These are phyloP conservation scores for Conomelus anceps DNA, from an alignment of 2,888 invertebrate species.

Conservation along the genomic window DNA sequence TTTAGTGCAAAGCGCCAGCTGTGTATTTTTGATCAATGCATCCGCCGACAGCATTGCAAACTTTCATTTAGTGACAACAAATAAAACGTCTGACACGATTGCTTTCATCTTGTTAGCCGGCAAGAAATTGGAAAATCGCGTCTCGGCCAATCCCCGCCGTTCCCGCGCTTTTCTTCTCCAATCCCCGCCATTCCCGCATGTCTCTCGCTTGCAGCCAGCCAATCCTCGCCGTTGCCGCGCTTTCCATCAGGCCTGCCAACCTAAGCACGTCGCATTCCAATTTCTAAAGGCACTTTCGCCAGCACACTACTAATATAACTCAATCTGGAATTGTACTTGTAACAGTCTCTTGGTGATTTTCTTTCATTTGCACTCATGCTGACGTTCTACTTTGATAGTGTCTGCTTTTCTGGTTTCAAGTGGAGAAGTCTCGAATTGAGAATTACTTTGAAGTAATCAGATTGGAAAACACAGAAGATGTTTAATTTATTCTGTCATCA, in stretches of 20 bases:
- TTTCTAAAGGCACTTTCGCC: not conserved
- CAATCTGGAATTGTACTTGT: not conserved
- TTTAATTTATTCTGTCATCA: too few species aligned
- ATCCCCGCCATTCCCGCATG: not conserved
- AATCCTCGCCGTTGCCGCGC: too few species aligned
- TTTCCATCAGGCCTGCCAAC: not conserved
- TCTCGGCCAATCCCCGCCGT: not conserved
- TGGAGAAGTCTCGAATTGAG: too few species aligned
- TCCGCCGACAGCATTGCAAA: too few species aligned
- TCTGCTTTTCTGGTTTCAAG: too few species aligned
- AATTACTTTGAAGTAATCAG: too few species aligned
- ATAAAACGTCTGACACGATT: not conserved
- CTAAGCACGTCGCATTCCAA: not conserved
- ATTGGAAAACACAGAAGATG: too few species aligned
- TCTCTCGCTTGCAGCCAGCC: too few species aligned
- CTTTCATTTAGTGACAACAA: not conserved
- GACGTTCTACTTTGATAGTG: too few species aligned
- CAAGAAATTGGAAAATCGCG: not conserved
- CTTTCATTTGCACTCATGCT: not conserved
- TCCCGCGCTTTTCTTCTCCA: not conserved
- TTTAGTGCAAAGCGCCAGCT: too few species aligned
- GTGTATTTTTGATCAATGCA: too few species aligned
- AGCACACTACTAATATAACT: too few species aligned
- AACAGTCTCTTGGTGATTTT: not conserved
- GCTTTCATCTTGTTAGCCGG: not conserved